These are phyloP conservation scores for Eupeodes latifasciatus DNA, from an alignment of 2,888 invertebrate genomes.

Conservation along the genomic window DNA sequence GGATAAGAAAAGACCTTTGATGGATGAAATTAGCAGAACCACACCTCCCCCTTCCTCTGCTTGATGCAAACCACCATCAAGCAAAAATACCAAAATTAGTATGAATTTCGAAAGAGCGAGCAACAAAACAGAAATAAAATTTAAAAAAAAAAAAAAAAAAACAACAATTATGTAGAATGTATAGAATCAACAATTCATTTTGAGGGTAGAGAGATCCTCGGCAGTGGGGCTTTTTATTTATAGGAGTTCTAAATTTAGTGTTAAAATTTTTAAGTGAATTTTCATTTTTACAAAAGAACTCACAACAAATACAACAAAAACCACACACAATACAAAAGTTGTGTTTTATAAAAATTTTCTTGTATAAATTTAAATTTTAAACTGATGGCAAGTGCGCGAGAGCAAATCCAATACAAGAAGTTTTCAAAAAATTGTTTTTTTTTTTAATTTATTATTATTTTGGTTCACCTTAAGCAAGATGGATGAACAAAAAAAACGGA, in stretches of 20 bases:
- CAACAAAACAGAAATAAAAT: neutral
- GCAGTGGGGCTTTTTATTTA: constrained; percentile 61
- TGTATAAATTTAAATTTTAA: constrained; percentile 54
- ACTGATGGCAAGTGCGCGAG: constrained; percentile 48
- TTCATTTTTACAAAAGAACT: constrained; percentile 64
- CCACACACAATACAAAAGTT: constrained; percentile 18
- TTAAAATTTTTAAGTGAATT: constrained; percentile 72
- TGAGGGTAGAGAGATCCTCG: constrained; percentile 61
- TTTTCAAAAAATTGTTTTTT: constrained; percentile 19
- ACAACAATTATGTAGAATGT: constrained; percentile 40
- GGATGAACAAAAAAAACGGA: constrained; percentile 42
- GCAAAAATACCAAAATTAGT: constrained; percentile 38
- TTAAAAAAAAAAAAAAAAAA: neutral
- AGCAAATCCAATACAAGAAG: constrained; percentile 51
- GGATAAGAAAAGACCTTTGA: neutral
- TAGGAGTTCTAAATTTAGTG: constrained; percentile 75
- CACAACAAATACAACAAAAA: neutral
- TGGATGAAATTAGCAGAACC: constrained; percentile 31
- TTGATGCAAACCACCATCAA: neutral
- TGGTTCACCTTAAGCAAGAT: constrained; percentile 21
- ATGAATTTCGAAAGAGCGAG: constrained; percentile 38
- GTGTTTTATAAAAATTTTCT: constrained; percentile 27
- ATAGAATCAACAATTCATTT: constrained; percentile 61
- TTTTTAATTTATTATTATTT: constrained; percentile 24
- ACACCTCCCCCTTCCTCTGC: neutral